Evolutionary conservation across 2,797 vertebrate genomes (phyloP).

Genomic region (Phrynocephalus forsythii): DNA sequence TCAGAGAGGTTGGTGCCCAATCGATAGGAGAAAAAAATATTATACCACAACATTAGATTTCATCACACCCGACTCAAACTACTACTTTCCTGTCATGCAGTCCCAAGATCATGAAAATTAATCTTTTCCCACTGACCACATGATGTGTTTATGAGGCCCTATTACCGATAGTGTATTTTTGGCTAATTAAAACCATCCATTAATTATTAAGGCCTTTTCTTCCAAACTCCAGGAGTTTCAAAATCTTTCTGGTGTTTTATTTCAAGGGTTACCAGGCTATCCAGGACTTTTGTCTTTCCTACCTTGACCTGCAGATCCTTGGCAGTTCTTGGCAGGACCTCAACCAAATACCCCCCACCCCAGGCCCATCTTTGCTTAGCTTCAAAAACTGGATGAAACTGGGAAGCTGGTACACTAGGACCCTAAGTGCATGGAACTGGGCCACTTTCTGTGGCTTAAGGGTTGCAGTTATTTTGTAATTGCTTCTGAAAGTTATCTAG

Average conservation of each 20-base stretch:
- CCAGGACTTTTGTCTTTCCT: too few species aligned
- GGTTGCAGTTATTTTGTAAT: too few species aligned
- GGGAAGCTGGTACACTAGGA: too few species aligned
- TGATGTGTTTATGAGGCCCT: constrained; percentile 67
- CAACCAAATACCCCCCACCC: too few species aligned
- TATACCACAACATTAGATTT: constrained; percentile 74
- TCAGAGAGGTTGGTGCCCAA: constrained; percentile 62
- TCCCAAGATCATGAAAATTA: constrained; percentile 73
- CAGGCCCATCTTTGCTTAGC: too few species aligned
- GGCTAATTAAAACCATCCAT: constrained; percentile 70
- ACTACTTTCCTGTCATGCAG: constrained; percentile 74
- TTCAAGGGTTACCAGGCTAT: too few species aligned
- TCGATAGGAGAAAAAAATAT: constrained; percentile 76
- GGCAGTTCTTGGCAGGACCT: too few species aligned
- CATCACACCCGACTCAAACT: constrained; percentile 73
- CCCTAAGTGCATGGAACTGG: too few species aligned
- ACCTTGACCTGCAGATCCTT: too few species aligned
- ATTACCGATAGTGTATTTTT: constrained; percentile 67
- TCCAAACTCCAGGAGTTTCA: constrained; percentile 48
- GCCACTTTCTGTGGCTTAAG: too few species aligned
- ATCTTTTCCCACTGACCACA: constrained; percentile 66
- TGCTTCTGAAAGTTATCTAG: too few species aligned
- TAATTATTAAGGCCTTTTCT: constrained; percentile 54
- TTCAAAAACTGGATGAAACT: too few species aligned
- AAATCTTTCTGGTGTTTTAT: constrained; percentile 53